Evolutionary conservation across 2,888 invertebrate genomes (phyloP), one percentile per base, ranked within the genome.

Genomic region (Isotomurus palustris): DNA sequence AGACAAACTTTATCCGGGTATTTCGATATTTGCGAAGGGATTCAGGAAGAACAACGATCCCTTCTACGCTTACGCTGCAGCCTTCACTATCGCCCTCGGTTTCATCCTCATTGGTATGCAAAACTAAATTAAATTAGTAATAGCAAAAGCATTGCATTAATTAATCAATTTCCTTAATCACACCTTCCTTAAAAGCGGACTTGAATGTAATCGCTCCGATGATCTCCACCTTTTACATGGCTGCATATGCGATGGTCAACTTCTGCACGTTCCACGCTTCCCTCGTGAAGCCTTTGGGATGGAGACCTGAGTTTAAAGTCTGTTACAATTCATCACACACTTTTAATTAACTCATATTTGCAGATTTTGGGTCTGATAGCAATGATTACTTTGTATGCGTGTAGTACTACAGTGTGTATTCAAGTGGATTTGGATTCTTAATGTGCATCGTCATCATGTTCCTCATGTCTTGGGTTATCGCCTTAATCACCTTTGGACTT

Each of bases 261-360:
- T 79, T 78, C 69, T 78, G 79, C 19, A 78, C 78, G 56, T 80
- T 80, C 70, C 79, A 80, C 68, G 79, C 79, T 10, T 74, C 77
- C 3, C 73, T 78, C 55, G 75, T 78, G 12, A 77, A 78, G 58
- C 78, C 78, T 6, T 76, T 79, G 19, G 79, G 79, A 57, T 75
- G 75, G 75, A 68, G 75, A 62, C 75, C 75, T 19, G 69, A 73
- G 27, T 75, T 75, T 58, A 72, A 71, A 66, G 73, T 73, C 68
- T 22, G 21, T 14, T 21, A 17, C 41, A 3, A 24, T 8, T 25
- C 22, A 29, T 8, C 32, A 32, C 12, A n/a, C n/a, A n/a, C n/a
- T n/a, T n/a, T n/a, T n/a, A n/a, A n/a, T n/a, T n/a, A n/a, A n/a
- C n/a, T n/a, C n/a, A n/a, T n/a, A n/a, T n/a, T 10, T 32, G 8